These are phyloP conservation scores for Chroicocephalus ridibundus DNA, from an alignment of 2,113 vertebrate species.

Conservation along the genomic window DNA sequence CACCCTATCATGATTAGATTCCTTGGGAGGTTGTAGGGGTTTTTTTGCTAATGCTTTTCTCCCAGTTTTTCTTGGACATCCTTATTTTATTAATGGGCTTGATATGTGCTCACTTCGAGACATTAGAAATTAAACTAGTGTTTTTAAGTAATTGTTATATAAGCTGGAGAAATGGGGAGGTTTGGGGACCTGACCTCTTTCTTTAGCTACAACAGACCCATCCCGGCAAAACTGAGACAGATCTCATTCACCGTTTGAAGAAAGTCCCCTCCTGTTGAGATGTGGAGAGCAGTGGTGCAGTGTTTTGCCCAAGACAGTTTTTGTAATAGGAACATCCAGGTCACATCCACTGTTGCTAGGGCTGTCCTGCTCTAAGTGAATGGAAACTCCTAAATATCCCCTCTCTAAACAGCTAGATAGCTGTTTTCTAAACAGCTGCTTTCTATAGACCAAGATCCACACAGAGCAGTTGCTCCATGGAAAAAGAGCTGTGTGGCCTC, in stretches of 20 bases:
- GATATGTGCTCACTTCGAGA: background rate
- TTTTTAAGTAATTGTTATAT: background rate
- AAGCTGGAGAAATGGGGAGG: background rate
- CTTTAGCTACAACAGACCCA: background rate
- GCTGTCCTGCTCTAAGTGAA: background rate
- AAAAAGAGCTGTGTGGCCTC: background rate
- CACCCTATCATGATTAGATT: background rate
- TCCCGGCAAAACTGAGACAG: background rate
- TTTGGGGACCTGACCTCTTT: background rate
- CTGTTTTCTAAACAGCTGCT: background rate
- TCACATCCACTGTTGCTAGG: background rate
- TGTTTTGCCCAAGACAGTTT: background rate
- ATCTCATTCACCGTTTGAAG: background rate
- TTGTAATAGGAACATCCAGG: background rate
- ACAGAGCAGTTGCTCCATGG: fast-evolving
- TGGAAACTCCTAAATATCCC: background rate
- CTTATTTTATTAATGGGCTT: background rate
- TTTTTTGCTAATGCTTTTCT: background rate
- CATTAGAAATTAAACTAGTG: background rate
- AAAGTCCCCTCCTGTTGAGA: background rate
- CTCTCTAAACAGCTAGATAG: background rate
- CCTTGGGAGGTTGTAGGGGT: background rate
- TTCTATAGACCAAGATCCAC: background rate
- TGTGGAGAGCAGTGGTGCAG: background rate
- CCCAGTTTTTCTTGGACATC: background rate